phyloP scores from a whole-genome alignment of 2,888 invertebrate genomes.

The Diarsia brunnea region DNA sequence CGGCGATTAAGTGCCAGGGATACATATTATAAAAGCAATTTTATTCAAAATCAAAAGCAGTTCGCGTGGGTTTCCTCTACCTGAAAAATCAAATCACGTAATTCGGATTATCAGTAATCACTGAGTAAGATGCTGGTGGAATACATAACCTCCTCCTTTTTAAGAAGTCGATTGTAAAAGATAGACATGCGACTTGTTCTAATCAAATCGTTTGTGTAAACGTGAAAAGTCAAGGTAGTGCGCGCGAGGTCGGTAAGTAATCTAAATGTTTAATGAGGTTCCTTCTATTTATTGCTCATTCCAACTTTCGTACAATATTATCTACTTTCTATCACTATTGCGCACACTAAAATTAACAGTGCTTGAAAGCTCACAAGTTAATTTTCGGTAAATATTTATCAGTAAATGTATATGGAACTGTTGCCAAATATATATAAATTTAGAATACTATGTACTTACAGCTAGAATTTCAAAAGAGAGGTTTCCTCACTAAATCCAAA shows the following conservation, averaged over 20 bases:
- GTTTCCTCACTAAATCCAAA: not conserved
- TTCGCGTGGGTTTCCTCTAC: too few species aligned
- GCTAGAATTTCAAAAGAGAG: constrained; percentile 1
- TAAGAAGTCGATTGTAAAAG: too few species aligned
- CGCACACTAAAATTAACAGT: not conserved
- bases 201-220: too few species aligned
- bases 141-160: too few species aligned
- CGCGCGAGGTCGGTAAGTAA: not conserved
- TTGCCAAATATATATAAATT: not conserved
- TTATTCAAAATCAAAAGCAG: too few species aligned
- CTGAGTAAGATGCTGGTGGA: too few species aligned
- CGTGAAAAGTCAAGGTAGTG: too few species aligned
- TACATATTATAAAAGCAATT: too few species aligned
- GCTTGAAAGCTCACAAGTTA: not conserved
- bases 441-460: constrained; percentile 2
- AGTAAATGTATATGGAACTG: not conserved
- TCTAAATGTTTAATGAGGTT: not conserved
- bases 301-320: not conserved
- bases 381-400: constrained; percentile 1
- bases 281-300: not conserved
- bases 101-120: too few species aligned
- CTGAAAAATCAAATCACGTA: too few species aligned
- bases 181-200: too few species aligned
- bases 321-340: not conserved
- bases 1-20: too few species aligned